phyloP scores from a whole-genome alignment of 2,888 invertebrate species.

The Sepiola atlantica region DNA sequence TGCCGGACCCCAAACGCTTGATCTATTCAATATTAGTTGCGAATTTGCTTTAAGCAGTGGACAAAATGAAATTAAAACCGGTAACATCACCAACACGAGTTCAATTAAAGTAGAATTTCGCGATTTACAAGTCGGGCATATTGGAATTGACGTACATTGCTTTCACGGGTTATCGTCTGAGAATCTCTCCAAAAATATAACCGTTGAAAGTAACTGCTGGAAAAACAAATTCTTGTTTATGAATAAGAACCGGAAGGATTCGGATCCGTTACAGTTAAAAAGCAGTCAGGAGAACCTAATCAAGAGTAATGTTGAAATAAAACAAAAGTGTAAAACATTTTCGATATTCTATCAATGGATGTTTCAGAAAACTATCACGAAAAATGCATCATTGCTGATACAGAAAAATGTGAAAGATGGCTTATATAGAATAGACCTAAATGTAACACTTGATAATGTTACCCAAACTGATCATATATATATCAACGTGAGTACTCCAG shows the following conservation, averaged over 20 bases:
- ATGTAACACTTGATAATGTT: neutral
- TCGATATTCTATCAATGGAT: neutral
- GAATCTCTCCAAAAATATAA: neutral
- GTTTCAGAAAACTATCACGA: neutral
- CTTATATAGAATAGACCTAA: neutral
- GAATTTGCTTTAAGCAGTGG: neutral
- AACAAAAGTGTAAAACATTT: neutral
- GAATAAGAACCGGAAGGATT: neutral
- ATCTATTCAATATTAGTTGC: neutral
- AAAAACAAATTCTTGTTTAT: neutral
- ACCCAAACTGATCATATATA: neutral
- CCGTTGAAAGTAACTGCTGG: neutral
- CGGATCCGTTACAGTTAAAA: neutral
- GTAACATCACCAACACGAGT: neutral
- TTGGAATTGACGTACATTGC: neutral
- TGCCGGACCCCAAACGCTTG: neutral
- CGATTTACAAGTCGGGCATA: neutral
- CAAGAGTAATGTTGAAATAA: neutral
- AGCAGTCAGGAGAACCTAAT: neutral
- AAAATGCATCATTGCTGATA: neutral
- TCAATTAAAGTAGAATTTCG: neutral
- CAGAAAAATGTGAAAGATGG: neutral
- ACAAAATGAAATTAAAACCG: neutral
- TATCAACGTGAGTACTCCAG: neutral
- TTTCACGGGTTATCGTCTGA: neutral